These are phyloP conservation scores for Pristionchus mayeri DNA, from an alignment of 2,888 invertebrate species.

Conservation along the genomic window DNA sequence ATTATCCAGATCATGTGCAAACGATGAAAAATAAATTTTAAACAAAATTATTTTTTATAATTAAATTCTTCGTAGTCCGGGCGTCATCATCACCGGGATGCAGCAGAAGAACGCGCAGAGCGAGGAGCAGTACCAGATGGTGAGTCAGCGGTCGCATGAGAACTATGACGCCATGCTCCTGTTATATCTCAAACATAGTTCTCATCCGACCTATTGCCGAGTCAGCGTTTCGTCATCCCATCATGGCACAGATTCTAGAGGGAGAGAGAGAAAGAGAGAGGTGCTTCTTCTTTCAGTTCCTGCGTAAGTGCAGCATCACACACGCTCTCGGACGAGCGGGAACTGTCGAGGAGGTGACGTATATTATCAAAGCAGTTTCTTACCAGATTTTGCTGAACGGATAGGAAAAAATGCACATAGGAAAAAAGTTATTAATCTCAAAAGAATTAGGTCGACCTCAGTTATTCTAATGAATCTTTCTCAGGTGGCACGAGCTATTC, in stretches of 20 bases:
- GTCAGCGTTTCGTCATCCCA: too few species aligned
- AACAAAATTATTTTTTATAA: background rate
- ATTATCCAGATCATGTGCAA: too few species aligned
- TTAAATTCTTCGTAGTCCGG: conserved; percentile 82
- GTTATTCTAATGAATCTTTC: background rate
- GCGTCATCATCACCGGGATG: conserved; percentile 90
- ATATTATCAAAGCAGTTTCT: too few species aligned
- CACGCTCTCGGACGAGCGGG: conserved; percentile 84
- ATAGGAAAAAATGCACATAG: too few species aligned
- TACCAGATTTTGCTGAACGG: too few species aligned
- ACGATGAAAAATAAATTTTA: too few species aligned
- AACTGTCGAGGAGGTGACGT: conserved; percentile 62
- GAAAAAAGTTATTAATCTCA: background rate
- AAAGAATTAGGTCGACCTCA: background rate
- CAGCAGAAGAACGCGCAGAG: conserved; percentile 90
- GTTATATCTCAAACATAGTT: too few species aligned
- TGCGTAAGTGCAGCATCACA: conserved; percentile 88
- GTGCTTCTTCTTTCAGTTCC: conserved; percentile 81
- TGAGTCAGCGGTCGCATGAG: too few species aligned
- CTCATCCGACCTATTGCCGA: too few species aligned
- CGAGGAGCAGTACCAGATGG: conserved; percentile 85
- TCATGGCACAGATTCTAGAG: too few species aligned
- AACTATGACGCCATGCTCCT: too few species aligned
- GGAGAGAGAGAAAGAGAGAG: too few species aligned
- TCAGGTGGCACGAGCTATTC: conserved; percentile 86